Base-by-base conservation (phyloP, 2,113 vertebrate species). In the Saccopteryx leptura region DNA sequence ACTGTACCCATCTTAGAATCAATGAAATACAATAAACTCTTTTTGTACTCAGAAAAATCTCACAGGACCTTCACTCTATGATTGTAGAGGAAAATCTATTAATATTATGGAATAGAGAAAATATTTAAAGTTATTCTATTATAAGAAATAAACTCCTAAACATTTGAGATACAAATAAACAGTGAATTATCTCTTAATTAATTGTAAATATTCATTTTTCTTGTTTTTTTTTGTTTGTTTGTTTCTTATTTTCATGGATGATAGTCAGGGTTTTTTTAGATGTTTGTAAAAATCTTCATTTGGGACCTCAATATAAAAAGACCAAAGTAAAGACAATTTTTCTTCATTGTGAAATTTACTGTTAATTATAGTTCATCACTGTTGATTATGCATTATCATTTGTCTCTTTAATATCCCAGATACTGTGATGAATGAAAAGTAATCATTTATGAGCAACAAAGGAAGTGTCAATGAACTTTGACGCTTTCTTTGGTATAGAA, bases 341-440 rank as follows among this genome's bases (percentile, higher is more conserved):
- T 68, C 58, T 90, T 81, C 46, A 80, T 56, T 87, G 23, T 60
- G 60, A 76, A 61, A 76, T 87, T 33, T 65, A 78, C 33, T 80
- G 15, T 94, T 80, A 84, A 63, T 31, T 91, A 79, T 80, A 85
- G 87, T 71, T 19, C 33, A 76, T 96, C 46, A 69, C 61, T 95
- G n/a, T 46, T 72, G 76, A 65, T 95, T 46, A 79, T 79, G 4
- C 26, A 88, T 74, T 90, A 88, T 78, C 69, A 90, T 85, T 87
- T 69, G 13, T 17, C 81, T 76, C 21, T 81, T 90, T 90, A 83
- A 74, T 58, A 86, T 76, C 52, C 33, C 33, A 88, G 46, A 21
- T 88, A 78, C 90, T 88, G 11, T 66, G 54, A 69, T 91, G 81
- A 94, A 68, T 89, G n/a, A 89, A 88, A 90, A 88, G 23, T 17